phyloP scores from a whole-genome alignment of 2,888 invertebrate species.

The Dynastes hyllus region DNA sequence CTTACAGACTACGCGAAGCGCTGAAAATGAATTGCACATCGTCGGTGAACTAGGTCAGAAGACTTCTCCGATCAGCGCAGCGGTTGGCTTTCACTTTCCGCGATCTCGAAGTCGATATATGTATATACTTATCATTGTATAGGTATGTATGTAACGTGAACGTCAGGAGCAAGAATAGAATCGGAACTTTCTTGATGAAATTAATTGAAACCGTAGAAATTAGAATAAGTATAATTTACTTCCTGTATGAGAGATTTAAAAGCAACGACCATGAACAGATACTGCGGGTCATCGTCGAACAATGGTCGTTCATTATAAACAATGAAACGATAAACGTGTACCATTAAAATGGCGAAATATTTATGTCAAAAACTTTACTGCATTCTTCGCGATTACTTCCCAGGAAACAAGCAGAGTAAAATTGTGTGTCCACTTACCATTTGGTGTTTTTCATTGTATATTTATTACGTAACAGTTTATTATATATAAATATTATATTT shows the following conservation, averaged over 20 bases:
- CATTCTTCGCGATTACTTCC: no score
- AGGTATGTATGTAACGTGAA: not conserved
- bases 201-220: slow-evolving; percentile 18
- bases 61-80: slow-evolving; percentile 1
- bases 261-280: slow-evolving; percentile 30
- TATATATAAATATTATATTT: no score
- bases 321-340: slow-evolving; percentile 16
- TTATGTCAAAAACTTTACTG: no score
- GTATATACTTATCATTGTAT: no score
- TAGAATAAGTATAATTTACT: slow-evolving; percentile 23
- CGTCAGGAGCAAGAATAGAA: slow-evolving; percentile 13
- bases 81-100: slow-evolving; percentile 41
- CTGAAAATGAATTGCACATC: slow-evolving; percentile 25
- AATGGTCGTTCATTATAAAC: slow-evolving; percentile 20
- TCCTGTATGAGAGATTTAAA: slow-evolving; percentile 31
- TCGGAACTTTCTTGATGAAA: slow-evolving; percentile 43
- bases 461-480: no score
- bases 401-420: no score
- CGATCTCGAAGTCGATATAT: slow-evolving; percentile 7
- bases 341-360: slow-evolving; percentile 15
- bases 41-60: slow-evolving; percentile 35
- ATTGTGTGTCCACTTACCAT: no score
- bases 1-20: slow-evolving; percentile 8
- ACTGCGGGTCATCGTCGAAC: slow-evolving; percentile 17
- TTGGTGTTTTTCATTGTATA: no score